Conservation (phyloP, 2,113 vertebrate genomes). For the Silurus meridionalis region DNA sequence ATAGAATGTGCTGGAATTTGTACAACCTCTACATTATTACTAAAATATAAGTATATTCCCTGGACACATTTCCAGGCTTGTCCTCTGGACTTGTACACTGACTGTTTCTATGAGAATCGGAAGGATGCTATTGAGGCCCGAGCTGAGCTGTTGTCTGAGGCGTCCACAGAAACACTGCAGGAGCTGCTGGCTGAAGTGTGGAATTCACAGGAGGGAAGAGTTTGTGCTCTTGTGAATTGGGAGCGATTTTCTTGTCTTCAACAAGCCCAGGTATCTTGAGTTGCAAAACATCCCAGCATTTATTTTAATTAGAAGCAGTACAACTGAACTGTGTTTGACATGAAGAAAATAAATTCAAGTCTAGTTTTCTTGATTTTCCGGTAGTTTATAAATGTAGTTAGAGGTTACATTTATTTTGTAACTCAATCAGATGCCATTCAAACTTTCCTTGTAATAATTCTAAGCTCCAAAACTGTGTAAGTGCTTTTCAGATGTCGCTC, state of each 20-base stretch:
- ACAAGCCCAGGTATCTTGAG: constrained; percentile 82
- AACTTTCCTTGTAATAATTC: neutral
- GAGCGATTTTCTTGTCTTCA: constrained; percentile 85
- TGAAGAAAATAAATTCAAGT: neutral
- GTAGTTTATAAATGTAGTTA: neutral
- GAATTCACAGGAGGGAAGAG: constrained; percentile 80
- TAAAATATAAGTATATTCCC: neutral
- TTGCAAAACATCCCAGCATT: neutral
- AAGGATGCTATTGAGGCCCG: constrained; percentile 73
- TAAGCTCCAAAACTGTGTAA: neutral
- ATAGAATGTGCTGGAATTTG: neutral
- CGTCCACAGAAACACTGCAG: constrained; percentile 72
- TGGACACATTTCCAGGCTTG: constrained; percentile 67
- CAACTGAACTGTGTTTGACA: too few relatives aligned
- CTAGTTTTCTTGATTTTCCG: neutral
- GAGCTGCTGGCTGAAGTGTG: constrained; percentile 77
- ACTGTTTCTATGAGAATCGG: constrained; percentile 88
- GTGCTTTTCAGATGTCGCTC: neutral
- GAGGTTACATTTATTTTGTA: neutral
- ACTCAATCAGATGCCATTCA: neutral
- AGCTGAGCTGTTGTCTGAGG: constrained; percentile 72
- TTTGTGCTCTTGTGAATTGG: constrained; percentile 84
- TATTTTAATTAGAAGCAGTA: too few relatives aligned
- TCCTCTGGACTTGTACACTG: constrained; percentile 89
- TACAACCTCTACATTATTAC: neutral